A percentile compares a stretch with the other conserved stretches of the same genome.
These are phyloP conservation scores for Chelonus formosanus DNA, from an alignment of 2,888 invertebrate genomes.

Conservation along the genomic window DNA sequence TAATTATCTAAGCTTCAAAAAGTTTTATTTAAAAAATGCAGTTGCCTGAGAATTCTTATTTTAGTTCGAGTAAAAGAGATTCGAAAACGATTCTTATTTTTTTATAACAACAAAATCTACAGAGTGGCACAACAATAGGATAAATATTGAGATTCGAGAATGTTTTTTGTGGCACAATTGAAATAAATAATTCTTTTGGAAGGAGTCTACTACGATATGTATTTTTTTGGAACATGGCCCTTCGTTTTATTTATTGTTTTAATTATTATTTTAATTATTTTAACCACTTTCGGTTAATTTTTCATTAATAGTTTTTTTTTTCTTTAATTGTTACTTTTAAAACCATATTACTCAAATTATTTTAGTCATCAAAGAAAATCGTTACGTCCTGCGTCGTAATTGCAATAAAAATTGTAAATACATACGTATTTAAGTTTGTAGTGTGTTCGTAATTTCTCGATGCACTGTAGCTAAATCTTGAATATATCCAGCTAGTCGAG, in stretches of 20 bases:
- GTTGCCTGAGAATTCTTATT: background rate
- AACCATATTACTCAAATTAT: constrained; percentile 20
- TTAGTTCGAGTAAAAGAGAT: no score
- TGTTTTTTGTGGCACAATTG: constrained; percentile 26
- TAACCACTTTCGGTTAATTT: no score
- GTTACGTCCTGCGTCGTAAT: constrained; percentile 33
- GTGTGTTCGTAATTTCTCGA: constrained; percentile 82
- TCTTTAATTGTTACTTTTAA: constrained; percentile 18
- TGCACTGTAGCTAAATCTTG: constrained; percentile 84
- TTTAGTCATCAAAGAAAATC: constrained; percentile 27
- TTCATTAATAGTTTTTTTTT: no score
- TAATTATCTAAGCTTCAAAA: constrained; percentile 1
- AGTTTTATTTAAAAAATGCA: background rate
- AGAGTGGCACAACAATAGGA: constrained; percentile 8
- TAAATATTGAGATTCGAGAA: background rate
- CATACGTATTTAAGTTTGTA: constrained; percentile 73
- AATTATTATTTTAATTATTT: background rate
- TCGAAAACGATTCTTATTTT: no score
- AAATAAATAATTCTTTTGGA: constrained; percentile 33
- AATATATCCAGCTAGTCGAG: constrained; percentile 82
- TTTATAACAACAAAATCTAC: constrained; percentile 21
- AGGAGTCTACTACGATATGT: constrained; percentile 44
- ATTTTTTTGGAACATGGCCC: constrained; percentile 47
- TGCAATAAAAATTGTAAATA: constrained; percentile 16
- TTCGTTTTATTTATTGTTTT: constrained; percentile 34